These are phyloP conservation scores for Deroplatys truncata DNA, from an alignment of 2,888 invertebrate genomes.

Conservation along the genomic window DNA sequence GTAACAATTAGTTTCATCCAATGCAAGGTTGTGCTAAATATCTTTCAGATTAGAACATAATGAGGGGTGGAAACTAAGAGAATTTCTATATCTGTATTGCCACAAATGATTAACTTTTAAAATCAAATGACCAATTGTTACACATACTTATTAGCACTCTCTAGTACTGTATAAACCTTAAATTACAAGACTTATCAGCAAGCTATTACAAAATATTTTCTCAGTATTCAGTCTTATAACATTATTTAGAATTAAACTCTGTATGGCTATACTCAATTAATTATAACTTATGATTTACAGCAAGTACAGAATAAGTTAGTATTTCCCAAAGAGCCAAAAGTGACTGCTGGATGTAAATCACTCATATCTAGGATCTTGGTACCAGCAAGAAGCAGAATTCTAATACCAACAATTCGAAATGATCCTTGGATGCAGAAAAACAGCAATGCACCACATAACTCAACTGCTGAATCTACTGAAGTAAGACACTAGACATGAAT, in stretches of 20 bases:
- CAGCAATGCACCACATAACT: background rate
- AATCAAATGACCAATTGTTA: too few relatives aligned
- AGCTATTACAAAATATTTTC: too few relatives aligned
- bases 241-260: background rate
- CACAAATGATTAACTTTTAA: too few relatives aligned
- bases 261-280: background rate
- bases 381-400: constrained; percentile 61
- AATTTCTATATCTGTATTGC: too few relatives aligned
- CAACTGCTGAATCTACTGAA: background rate
- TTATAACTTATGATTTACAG: constrained; percentile 42
- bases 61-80: too few relatives aligned
- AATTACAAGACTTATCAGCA: too few relatives aligned
- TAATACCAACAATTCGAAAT: constrained; percentile 60
- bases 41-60: too few relatives aligned
- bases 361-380: constrained; percentile 67
- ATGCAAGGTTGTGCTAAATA: too few relatives aligned
- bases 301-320: constrained; percentile 70
- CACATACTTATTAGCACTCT: too few relatives aligned
- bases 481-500: background rate
- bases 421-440: constrained; percentile 58
- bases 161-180: too few relatives aligned
- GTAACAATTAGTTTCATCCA: too few relatives aligned
- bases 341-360: constrained; percentile 60
- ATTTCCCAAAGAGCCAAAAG: constrained; percentile 63
- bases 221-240: background rate